A percentile compares a stretch with the other conserved stretches of the same genome.
Conservation (phyloP, 2,888 invertebrate genomes). For the Dasysyrphus tricinctus region DNA sequence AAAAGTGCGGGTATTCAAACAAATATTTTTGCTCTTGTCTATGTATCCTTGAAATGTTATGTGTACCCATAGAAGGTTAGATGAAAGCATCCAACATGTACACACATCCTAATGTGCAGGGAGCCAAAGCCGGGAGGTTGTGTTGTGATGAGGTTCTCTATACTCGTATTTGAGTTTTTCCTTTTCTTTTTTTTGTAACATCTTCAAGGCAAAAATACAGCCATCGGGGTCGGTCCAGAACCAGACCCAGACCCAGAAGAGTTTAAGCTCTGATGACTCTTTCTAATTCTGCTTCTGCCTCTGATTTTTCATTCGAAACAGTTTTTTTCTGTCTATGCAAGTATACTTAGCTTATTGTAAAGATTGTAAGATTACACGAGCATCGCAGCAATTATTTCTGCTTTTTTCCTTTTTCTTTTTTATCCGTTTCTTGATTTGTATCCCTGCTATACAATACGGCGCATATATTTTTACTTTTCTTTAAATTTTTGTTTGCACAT, state of each 20-base stretch:
- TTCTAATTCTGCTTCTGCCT: slow-evolving; percentile 12
- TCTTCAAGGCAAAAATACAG: slow-evolving; percentile 67
- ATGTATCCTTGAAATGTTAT: slow-evolving; percentile 72
- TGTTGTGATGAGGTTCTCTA: slow-evolving; percentile 55
- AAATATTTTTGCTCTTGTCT: slow-evolving; percentile 74
- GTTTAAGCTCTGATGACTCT: slow-evolving; percentile 57
- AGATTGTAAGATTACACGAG: slow-evolving; percentile 62
- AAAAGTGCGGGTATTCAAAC: slow-evolving; percentile 73
- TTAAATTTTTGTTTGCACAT: slow-evolving; percentile 33
- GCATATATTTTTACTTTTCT: slow-evolving; percentile 12
- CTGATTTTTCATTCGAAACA: slow-evolving; percentile 9
- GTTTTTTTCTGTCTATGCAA: slow-evolving; percentile 23
- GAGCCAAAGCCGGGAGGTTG: slow-evolving; percentile 32
- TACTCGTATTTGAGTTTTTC: slow-evolving; percentile 46
- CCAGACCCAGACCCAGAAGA: slow-evolving; percentile 63
- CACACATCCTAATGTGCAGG: slow-evolving; percentile 40
- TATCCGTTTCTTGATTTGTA: slow-evolving; percentile 35
- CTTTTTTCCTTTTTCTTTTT: slow-evolving; percentile 15
- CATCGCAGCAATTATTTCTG: slow-evolving; percentile 51
- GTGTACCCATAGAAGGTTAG: slow-evolving; percentile 74
- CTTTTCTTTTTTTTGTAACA: slow-evolving; percentile 51
- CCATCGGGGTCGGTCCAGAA: slow-evolving; percentile 61
- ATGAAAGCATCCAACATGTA: slow-evolving; percentile 47
- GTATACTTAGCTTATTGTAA: slow-evolving; percentile 63
- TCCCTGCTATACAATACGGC: slow-evolving; percentile 37